Evolutionary conservation across 64 coral and sea anemone genomes (phyloP).

Genomic region (Pachyseris speciosa): DNA sequence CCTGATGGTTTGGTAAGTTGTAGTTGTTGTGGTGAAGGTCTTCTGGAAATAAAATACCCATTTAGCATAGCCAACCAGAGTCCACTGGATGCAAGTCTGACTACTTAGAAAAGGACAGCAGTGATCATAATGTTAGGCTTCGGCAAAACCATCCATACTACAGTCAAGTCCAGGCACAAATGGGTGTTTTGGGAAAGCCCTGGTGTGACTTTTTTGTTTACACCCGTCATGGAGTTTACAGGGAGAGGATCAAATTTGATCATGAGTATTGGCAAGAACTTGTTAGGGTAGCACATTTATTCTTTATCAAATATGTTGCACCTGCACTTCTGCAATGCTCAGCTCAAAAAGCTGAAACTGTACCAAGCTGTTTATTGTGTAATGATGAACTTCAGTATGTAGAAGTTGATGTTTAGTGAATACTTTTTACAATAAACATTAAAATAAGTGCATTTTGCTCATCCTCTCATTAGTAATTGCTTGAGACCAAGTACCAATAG

Average conservation of each 20-base stretch:
- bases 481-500: too few relatives aligned
- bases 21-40: conserved; percentile 41
- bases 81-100: conserved; percentile 38
- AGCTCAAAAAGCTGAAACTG: too few relatives aligned
- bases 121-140: conserved; percentile 8
- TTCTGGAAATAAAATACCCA: conserved; percentile 49
- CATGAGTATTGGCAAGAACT: too few relatives aligned
- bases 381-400: too few relatives aligned
- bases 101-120: conserved; percentile 22
- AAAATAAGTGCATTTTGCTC: too few relatives aligned
- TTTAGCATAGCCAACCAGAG: conserved; percentile 40
- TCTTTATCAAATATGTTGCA: too few relatives aligned
- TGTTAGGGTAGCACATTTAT: too few relatives aligned
- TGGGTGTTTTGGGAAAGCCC: conserved; percentile 54
- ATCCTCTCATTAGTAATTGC: too few relatives aligned
- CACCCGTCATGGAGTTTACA: conserved; percentile 61
- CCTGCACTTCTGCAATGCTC: too few relatives aligned
- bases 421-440: too few relatives aligned
- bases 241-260: conserved; percentile 68
- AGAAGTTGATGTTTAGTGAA: too few relatives aligned
- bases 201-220: conserved; percentile 81
- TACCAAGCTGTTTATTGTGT: too few relatives aligned
- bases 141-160: conserved; percentile 64
- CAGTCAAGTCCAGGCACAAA: conserved; percentile 62
- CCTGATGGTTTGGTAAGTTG: conserved; percentile 68